Percentiles rank a stretch among this genome's conserved stretches.
Conservation (phyloP, 2,113 vertebrate species). For the Eurypyga helias region DNA sequence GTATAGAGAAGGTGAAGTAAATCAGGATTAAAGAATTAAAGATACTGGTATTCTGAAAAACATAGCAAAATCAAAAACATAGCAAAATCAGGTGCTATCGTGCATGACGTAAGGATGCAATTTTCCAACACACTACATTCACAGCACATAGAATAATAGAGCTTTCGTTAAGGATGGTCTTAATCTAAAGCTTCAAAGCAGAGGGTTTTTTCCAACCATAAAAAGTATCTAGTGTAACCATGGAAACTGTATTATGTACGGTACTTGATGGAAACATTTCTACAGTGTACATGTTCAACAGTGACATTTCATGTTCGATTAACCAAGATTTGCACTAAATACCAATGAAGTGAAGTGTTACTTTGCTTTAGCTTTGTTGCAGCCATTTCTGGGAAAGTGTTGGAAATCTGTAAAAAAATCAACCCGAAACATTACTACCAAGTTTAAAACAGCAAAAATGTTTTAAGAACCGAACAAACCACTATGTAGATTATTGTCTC, state of each 20-base stretch:
- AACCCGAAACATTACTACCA: not conserved
- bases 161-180: constrained; percentile 4
- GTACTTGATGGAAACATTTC: constrained; percentile 58
- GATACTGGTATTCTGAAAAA: not conserved
- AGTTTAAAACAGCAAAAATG: constrained; percentile 45
- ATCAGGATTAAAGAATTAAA: not conserved
- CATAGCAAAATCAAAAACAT: constrained; percentile 14
- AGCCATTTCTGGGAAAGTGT: constrained; percentile 64
- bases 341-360: constrained; percentile 78
- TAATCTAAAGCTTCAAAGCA: constrained; percentile 49
- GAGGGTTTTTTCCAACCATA: constrained; percentile 2
- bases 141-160: not conserved
- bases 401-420: constrained; percentile 61
- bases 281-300: constrained; percentile 40
- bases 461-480: constrained; percentile 60
- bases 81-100: constrained; percentile 45
- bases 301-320: constrained; percentile 67
- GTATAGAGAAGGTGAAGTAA: not conserved
- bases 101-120: constrained; percentile 39
- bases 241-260: constrained; percentile 18
- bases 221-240: constrained; percentile 53
- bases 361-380: constrained; percentile 74
- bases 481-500: constrained; percentile 65
- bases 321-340: constrained; percentile 77
- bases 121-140: constrained; percentile 30